A percentile compares a stretch with the other conserved stretches of the same genome.
Evolutionary conservation across 2,113 vertebrate genomes (phyloP).

Genomic region (Nothocercus nigrocapillus): DNA sequence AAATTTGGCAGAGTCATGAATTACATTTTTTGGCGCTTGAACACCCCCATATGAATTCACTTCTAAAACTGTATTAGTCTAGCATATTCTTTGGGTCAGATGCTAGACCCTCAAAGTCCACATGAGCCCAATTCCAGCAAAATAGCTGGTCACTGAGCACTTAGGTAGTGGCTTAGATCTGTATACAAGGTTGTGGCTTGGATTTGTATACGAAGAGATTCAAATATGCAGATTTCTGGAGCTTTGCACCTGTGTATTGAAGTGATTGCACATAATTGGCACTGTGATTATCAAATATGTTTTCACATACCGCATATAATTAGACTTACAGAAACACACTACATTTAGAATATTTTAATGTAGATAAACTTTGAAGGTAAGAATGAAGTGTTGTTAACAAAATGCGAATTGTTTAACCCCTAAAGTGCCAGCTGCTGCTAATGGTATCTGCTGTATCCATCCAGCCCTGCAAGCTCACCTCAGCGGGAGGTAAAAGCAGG

Average conservation of each 20-base stretch:
- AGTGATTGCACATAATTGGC: conserved; percentile 68
- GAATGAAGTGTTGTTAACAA: conserved; percentile 52
- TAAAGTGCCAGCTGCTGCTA: neutral
- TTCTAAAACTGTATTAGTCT: neutral
- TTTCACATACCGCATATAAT: conserved; percentile 58
- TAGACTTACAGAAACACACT: conserved; percentile 68
- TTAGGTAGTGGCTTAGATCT: neutral
- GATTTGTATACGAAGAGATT: neutral
- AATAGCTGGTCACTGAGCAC: neutral
- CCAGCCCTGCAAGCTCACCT: fast-evolving
- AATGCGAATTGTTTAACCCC: conserved; percentile 52
- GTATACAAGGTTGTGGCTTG: neutral
- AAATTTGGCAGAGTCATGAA: neutral
- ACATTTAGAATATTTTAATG: conserved; percentile 71
- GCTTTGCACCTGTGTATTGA: conserved; percentile 66
- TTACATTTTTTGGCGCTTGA: neutral
- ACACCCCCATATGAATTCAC: neutral
- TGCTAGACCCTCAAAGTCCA: neutral
- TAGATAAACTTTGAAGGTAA: conserved; percentile 65
- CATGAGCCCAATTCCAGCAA: neutral
- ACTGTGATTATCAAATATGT: conserved; percentile 67
- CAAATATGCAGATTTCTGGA: conserved; percentile 41
- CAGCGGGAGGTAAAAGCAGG: neutral
- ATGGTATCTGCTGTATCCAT: neutral
- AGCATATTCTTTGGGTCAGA: neutral